Base-by-base conservation (phyloP, 2,888 invertebrate genomes). In the Leptura quadrifasciata region DNA sequence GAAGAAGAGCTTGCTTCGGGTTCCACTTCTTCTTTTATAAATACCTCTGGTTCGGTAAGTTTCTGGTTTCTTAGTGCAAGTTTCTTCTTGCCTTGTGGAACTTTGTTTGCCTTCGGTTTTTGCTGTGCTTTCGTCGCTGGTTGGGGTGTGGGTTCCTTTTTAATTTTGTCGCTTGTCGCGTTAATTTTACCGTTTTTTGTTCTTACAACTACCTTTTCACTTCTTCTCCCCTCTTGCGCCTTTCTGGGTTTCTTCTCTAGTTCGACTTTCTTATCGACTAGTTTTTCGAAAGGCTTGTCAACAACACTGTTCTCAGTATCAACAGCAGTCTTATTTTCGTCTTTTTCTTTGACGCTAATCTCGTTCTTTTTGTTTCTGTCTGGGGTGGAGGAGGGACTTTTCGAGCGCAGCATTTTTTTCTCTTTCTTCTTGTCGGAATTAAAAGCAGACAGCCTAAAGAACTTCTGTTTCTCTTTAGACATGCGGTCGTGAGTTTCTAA, bases 401-500 rank as follows among this genome's bases (percentile, higher is more conserved):
- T 76, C 68, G 15, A 9, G 27, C 55, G 73, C 70, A 57, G 10
- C 69, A 65, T 18, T n/a, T 24, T 52, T 39, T 70, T 84, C 39
- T 83, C 85, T 74, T 90, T 90, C 87, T 92, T 92, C 88, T 92
- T 92, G 82, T 93, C 94, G 79, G 94, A 92, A 89, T 95, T 95
- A 89, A 95, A 95, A 72, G 94, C 95, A 84, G 95, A 95, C 88
- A 93, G 92, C 88, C 95, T 91, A 91, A 96, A 96, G 91, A 95
- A 95, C 90, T 95, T 95, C 90, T 95, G 95, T 90, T 95, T 96
- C 91, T 96, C 95, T 91, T 95, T 95, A 82, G 95, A 95, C 92
- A 95, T 95, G 88, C 92, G 92, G 89, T 95, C 95, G 89, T 93
- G 91, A 88, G 93, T 92, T 86, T 91, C 92, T 84, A 91, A 90